Evolutionary conservation across 2,797 vertebrate genomes (phyloP).

Genomic region (Acridotheres tristis): DNA sequence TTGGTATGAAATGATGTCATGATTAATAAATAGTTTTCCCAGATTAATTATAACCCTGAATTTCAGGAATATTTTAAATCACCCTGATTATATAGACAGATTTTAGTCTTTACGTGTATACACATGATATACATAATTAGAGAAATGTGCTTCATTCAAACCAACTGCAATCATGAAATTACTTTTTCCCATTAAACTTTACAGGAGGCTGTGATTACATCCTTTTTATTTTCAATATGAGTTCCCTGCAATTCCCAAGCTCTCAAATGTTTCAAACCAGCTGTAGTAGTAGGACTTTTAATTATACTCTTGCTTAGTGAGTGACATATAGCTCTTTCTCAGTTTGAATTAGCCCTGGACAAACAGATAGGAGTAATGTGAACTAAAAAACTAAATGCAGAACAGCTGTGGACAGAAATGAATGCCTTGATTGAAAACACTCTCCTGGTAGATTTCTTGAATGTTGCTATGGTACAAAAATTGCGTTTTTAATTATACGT

Average conservation of each 20-base stretch:
- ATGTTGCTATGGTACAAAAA: not conserved
- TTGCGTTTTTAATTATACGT: not conserved
- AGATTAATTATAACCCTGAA: slow-evolving; percentile 27
- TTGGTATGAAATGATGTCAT: not conserved
- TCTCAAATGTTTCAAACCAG: slow-evolving; percentile 51
- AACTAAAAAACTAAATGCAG: slow-evolving; percentile 31
- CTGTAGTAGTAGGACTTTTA: slow-evolving; percentile 42
- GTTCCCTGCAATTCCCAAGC: slow-evolving; percentile 26
- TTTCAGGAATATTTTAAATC: slow-evolving; percentile 38
- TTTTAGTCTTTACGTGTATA: not conserved
- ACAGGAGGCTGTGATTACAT: slow-evolving; percentile 51
- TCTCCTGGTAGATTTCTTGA: slow-evolving; percentile 4
- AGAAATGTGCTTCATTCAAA: slow-evolving; percentile 37
- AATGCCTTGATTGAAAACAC: slow-evolving; percentile 48
- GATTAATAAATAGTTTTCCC: not conserved
- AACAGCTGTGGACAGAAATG: slow-evolving; percentile 47
- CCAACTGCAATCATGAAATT: slow-evolving; percentile 55
- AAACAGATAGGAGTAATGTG: slow-evolving; percentile 42
- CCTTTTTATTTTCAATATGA: slow-evolving; percentile 49
- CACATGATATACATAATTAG: slow-evolving; percentile 25
- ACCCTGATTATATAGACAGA: slow-evolving; percentile 2
- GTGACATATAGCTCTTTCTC: slow-evolving; percentile 25
- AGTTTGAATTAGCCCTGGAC: slow-evolving; percentile 44
- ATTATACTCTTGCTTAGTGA: slow-evolving; percentile 21
- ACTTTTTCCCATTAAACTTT: slow-evolving; percentile 44